Evolutionary conservation across 2,888 invertebrate genomes (phyloP).

Genomic region (Ernsta delagoae): DNA sequence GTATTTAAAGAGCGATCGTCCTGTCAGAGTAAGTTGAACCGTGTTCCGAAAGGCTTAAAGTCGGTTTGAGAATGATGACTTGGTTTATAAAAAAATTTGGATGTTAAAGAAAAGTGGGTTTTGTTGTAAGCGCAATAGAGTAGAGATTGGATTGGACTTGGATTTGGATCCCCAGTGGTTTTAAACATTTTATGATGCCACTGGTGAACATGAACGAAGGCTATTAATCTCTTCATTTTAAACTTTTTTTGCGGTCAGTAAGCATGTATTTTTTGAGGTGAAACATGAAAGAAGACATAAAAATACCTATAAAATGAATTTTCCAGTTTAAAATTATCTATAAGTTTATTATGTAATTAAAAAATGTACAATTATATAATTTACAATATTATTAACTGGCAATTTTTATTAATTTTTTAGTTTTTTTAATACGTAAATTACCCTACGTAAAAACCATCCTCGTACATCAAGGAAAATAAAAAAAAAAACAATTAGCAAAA

Average conservation of each 20-base stretch:
- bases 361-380: too few relatives aligned
- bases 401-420: too few relatives aligned
- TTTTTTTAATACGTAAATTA: too few relatives aligned
- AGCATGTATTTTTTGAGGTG: slow-evolving; percentile 21
- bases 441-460: too few relatives aligned
- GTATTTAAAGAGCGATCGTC: slow-evolving; percentile 45
- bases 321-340: too few relatives aligned
- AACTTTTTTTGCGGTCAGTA: slow-evolving; percentile 32
- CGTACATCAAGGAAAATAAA: too few relatives aligned
- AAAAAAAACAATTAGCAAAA: too few relatives aligned
- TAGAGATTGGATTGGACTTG: slow-evolving; percentile 1
- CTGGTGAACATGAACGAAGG: slow-evolving; percentile 43
- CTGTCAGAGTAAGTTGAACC: slow-evolving; percentile 25
- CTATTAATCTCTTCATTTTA: slow-evolving; percentile 39
- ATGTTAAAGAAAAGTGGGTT: background rate
- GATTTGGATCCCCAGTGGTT: slow-evolving; percentile 52
- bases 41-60: slow-evolving; percentile 32
- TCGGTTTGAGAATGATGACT: slow-evolving; percentile 39
- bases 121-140: background rate
- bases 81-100: background rate
- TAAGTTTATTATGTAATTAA: too few relatives aligned
- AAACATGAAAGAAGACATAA: slow-evolving; percentile 28
- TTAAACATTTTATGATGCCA: slow-evolving; percentile 65
- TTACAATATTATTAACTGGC: too few relatives aligned
- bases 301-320: too few relatives aligned